phyloP scores from a whole-genome alignment of 2,113 vertebrate species.

The Heterochromis multidens region DNA sequence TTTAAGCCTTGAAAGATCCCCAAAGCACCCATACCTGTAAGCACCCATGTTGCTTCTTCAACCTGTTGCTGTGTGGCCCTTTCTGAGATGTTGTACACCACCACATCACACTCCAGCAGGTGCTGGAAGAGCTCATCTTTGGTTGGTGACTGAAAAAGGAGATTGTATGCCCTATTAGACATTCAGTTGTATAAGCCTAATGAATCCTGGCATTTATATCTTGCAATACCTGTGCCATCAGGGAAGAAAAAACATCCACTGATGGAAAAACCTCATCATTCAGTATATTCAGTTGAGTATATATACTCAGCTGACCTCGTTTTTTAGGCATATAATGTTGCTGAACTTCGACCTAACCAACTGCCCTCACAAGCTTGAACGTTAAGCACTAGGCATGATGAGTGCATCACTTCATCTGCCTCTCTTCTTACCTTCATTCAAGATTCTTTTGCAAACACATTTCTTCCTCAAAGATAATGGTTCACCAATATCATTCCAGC shows the following conservation, averaged over 20 bases:
- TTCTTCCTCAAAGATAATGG: too few species aligned
- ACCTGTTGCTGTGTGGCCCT: conserved; percentile 57
- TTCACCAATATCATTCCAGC: too few species aligned
- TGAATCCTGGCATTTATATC: background rate
- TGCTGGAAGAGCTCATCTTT: conserved; percentile 74
- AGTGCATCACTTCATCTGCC: too few species aligned
- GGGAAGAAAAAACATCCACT: background rate
- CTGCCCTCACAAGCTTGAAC: too few species aligned
- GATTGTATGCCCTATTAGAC: background rate
- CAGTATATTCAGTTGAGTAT: background rate
- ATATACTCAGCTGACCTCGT: background rate
- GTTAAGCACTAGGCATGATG: too few species aligned
- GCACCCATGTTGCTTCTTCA: conserved; percentile 87
- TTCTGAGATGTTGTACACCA: conserved; percentile 92
- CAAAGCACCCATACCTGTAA: conserved; percentile 77
- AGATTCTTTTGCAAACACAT: too few species aligned
- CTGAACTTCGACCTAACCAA: background rate
- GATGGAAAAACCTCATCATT: background rate
- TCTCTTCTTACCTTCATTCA: too few species aligned
- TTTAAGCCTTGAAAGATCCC: background rate
- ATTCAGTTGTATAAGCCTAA: background rate
- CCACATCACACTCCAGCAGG: conserved; percentile 84
- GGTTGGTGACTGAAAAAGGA: conserved; percentile 62
- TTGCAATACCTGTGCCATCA: background rate
- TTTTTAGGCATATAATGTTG: background rate